Evolutionary conservation across 2,113 vertebrate genomes (phyloP).

Genomic region (Eretmochelys imbricata): DNA sequence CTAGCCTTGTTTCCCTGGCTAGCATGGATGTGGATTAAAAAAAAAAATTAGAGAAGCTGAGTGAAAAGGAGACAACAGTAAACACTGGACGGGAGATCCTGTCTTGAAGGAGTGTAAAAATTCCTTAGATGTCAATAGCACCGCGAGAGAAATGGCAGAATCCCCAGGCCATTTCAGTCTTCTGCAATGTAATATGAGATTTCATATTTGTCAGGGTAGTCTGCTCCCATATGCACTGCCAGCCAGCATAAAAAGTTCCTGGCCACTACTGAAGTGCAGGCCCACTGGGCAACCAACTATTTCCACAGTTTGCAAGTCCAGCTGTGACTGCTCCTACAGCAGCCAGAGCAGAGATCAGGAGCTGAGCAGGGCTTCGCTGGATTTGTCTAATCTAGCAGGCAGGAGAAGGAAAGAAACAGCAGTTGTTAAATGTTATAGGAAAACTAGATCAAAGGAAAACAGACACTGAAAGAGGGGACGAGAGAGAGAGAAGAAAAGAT

Average conservation of each 20-base stretch:
- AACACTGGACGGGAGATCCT: not conserved
- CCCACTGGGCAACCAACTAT: not conserved
- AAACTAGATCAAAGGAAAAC: not conserved
- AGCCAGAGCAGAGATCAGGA: not conserved
- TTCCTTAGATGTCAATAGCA: not conserved
- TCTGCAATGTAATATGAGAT: not conserved
- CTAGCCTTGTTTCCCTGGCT: not conserved
- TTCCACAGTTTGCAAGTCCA: not conserved
- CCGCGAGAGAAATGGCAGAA: not conserved
- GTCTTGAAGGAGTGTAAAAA: not conserved
- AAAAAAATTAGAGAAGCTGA: not conserved
- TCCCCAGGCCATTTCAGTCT: not conserved
- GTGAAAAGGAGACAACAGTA: not conserved
- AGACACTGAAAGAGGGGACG: not conserved
- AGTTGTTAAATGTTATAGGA: not conserved
- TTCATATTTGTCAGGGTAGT: not conserved
- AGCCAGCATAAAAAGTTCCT: not conserved
- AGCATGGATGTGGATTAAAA: not conserved
- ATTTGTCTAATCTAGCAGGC: not conserved
- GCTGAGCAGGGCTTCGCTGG: not conserved
- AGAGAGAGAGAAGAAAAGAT: not conserved
- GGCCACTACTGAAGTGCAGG: not conserved
- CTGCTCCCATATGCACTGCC: not conserved
- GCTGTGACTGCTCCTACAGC: not conserved
- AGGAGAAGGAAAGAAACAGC: not conserved